Evolutionary conservation across 2,797 vertebrate species (phyloP), one percentile per base, ranked within the genome.

Genomic region (Neosalanx taihuensis): DNA sequence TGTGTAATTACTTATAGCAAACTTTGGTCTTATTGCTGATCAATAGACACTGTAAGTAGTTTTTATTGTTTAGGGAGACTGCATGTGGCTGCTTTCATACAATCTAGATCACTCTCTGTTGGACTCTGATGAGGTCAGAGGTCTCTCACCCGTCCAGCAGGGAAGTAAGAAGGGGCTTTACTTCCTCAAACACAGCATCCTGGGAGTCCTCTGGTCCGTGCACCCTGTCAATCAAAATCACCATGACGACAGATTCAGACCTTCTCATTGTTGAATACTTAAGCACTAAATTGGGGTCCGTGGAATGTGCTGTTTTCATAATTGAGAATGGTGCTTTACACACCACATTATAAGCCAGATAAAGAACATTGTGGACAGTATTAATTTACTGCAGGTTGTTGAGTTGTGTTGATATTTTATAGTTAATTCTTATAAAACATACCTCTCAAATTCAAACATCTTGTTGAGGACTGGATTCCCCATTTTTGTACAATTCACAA

Each of bases 391-490:
- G 17, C 15, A 35, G 30, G 20, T 65, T 26, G 17, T 56, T 33
- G 10, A 53, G 30, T n/a, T 5, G 18, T 33, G 51, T 33, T 53
- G 15, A 30, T 9, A 53, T 37, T 15, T 49, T 46, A 13, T 13
- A 13, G 41, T 13, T 46, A 3, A n/a, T 5, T 5, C 1, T 56
- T n/a, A n/a, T 5, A 17, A 56, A 56, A 17, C 51, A 18, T 87
- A 96, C 94, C 94, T 96, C 78, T 97, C 95, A 92, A 94, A 96
- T 78, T 92, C 91, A 80, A 94, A 95, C 13, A 87, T 89, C 89
- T 92, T 94, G 71, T 89, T 92, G 67, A 90, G 67, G 30, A 69
- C 6, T 17, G 89, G 81, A 64, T 87, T 89, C 33, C 93, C 93
- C 0, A 90, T 79, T 78, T 88, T 93, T 18, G 46, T 46, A 64